A percentile compares a stretch with the other conserved stretches of the same genome.
These are phyloP conservation scores for Nesospiza acunhae DNA, from an alignment of 2,113 vertebrate species.

Conservation along the genomic window DNA sequence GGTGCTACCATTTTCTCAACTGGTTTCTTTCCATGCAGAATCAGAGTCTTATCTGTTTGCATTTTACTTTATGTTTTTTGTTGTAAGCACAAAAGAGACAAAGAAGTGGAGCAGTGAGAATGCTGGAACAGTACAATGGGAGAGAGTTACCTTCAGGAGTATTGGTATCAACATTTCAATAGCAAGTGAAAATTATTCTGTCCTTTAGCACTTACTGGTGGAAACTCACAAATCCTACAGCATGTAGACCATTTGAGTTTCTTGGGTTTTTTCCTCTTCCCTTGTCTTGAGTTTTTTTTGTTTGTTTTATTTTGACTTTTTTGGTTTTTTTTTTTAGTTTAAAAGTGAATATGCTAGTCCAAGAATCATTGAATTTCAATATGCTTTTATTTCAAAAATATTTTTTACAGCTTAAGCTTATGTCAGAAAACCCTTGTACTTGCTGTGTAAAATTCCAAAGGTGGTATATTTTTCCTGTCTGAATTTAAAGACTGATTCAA, in stretches of 20 bases:
- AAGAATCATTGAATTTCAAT: not conserved
- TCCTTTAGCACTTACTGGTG: not conserved
- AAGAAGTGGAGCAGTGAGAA: not conserved
- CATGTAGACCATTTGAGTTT: not conserved
- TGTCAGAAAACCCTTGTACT: not conserved
- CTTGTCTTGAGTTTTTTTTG: not conserved
- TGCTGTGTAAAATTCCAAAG: not conserved
- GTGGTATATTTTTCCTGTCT: not conserved
- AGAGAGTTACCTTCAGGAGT: not conserved
- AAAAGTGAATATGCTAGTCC: not conserved
- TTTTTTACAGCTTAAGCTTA: not conserved
- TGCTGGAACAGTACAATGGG: not conserved
- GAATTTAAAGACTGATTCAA: not conserved
- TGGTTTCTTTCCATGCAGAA: not conserved
- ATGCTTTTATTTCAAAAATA: not conserved
- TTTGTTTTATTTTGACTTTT: not conserved
- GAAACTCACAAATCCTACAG: not conserved
- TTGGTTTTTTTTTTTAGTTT: not conserved
- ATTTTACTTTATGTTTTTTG: not conserved
- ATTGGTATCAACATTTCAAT: not conserved
- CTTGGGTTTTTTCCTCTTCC: accelerated
- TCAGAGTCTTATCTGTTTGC: not conserved
- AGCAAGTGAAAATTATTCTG: not conserved
- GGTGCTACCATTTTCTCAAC: not conserved
- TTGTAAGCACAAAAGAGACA: not conserved